Base-by-base conservation (phyloP, 2,113 vertebrate species). In the Deroptyus accipitrinus region DNA sequence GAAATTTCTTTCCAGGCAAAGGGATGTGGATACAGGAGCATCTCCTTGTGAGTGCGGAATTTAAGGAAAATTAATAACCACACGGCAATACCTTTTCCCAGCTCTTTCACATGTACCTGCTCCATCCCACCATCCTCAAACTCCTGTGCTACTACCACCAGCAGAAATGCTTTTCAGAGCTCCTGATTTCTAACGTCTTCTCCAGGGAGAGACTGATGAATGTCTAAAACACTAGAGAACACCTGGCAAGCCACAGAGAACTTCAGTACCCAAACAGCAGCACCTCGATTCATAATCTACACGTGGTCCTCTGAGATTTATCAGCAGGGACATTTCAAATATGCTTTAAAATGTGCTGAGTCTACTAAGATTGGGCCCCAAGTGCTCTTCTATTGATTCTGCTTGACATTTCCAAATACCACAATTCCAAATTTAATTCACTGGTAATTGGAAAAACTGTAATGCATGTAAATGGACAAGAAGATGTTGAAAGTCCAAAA, bases 401-500 rank as follows among this genome's bases (percentile, higher is more conserved):
- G 83, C 88, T 90, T 97, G 97, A 97, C 96, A 96, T 97, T 97
- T 97, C 94, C 96, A 97, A 97, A 97, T 97, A 97, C 92, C 96
- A 97, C 95, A 97, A 97, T 96, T 97, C 95, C 95, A 97, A 96
- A 97, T 97, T 95, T 97, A 97, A 96, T 97, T 96, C 93, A 88
- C 90, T 96, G 96, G 95, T 96, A 96, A 97, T 95, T 97, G 97
- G 96, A 91, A 94, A 96, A 97, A 96, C 91, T 95, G 93, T 96
- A 97, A 97, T 95, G 92, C 96, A 95, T 96, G 96, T 95, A 97
- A 97, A 95, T 95, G 89, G 96, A 97, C 92, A 94, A 95, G 90
- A 94, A 86, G 87, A 96, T 91, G 84, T 87, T 92, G 95, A 93
- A 96, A 96, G 94, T 96, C 94, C 95, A 95, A 96, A 97, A 96